A percentile compares a stretch with the other conserved stretches of the same genome.
Conservation (phyloP, 92 coral and sea anemone species). For the Micromussa lordhowensis region DNA sequence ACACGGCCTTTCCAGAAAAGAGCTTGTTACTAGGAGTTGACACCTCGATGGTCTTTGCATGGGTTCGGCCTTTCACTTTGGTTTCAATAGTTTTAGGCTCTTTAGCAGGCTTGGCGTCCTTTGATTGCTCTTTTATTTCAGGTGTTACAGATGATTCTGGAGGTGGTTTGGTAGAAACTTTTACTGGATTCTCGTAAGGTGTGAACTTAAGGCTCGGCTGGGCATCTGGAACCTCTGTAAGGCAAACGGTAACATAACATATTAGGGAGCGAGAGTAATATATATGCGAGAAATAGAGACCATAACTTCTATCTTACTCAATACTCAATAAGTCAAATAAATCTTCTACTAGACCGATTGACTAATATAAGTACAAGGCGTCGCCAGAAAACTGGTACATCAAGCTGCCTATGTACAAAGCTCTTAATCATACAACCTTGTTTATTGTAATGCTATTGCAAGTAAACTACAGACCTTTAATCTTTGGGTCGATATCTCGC, state of each 20-base stretch:
- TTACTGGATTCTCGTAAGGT: constrained; percentile 80
- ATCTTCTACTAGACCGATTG: no score
- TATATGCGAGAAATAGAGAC: background rate
- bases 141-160: constrained; percentile 9
- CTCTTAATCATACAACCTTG: background rate
- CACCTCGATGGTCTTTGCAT: constrained; percentile 23
- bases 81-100: constrained; percentile 7
- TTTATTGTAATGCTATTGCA: background rate
- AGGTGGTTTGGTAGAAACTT: constrained; percentile 25
- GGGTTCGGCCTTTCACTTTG: background rate
- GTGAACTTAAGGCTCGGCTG: constrained; percentile 71
- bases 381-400: no score
- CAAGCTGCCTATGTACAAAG: no score
- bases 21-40: constrained; percentile 36
- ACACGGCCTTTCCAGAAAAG: constrained; percentile 69
- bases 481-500: constrained; percentile 38
- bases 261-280: background rate
- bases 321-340: no score
- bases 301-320: background rate
- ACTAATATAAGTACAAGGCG: no score
- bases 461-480: constrained; percentile 9
- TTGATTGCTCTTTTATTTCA: constrained; percentile 1
- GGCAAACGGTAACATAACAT: background rate
- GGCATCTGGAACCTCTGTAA: constrained; percentile 43
- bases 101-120: background rate